Evolutionary conservation across 2,888 invertebrate species (phyloP).

Genomic region (Petrophora chlorosata): DNA sequence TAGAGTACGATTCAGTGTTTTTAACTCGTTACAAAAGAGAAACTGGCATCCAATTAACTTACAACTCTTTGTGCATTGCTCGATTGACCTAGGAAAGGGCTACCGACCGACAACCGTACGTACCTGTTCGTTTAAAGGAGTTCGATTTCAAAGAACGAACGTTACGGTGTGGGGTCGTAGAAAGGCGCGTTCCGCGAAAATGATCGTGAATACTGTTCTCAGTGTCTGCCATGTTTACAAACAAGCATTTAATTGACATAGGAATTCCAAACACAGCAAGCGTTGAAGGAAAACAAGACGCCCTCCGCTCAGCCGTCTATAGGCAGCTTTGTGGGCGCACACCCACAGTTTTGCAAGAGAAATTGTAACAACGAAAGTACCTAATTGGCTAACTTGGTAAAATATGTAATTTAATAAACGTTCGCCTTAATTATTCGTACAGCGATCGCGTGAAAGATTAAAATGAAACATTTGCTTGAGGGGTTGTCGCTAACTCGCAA

Average conservation of each 20-base stretch:
- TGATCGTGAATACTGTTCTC: slow-evolving; percentile 52
- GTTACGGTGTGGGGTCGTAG: slow-evolving; percentile 44
- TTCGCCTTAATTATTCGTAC: slow-evolving; percentile 22
- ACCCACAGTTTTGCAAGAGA: slow-evolving; percentile 38
- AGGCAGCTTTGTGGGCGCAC: slow-evolving; percentile 33
- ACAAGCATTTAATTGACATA: slow-evolving; percentile 73
- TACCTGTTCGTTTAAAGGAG: slow-evolving; percentile 52
- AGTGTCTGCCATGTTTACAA: slow-evolving; percentile 71
- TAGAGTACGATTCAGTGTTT: slow-evolving; percentile 6
- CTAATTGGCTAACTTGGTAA: slow-evolving; percentile 28
- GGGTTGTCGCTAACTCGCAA: slow-evolving; percentile 19
- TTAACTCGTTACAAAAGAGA: slow-evolving; percentile 14
- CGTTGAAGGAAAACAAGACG: slow-evolving; percentile 66
- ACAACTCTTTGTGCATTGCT: slow-evolving; percentile 32
- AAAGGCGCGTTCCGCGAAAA: slow-evolving; percentile 65
- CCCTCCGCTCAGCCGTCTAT: slow-evolving; percentile 45
- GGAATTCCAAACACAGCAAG: slow-evolving; percentile 71
- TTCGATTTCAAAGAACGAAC: slow-evolving; percentile 52
- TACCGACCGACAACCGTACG: too few relatives aligned
- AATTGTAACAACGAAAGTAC: slow-evolving; percentile 28
- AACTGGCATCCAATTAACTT: slow-evolving; percentile 32
- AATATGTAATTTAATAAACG: slow-evolving; percentile 29
- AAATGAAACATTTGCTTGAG: slow-evolving; percentile 24
- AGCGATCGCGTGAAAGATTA: slow-evolving; percentile 27
- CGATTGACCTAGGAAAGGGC: slow-evolving; percentile 42